phyloP scores from a whole-genome alignment of 2,113 vertebrate genomes.

The Anas platyrhynchos region DNA sequence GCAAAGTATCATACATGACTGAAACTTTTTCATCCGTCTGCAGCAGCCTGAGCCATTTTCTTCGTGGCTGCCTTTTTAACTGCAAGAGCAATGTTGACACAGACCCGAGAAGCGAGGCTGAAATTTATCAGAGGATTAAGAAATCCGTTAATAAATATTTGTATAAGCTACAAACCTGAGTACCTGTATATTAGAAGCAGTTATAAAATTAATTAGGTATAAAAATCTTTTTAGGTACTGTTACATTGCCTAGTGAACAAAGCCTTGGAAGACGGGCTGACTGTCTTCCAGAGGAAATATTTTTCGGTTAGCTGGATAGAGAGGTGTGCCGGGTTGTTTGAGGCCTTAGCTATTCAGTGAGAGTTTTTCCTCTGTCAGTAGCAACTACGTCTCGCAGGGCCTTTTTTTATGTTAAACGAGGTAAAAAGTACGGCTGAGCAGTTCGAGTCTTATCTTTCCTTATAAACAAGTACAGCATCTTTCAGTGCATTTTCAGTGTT shows the following conservation, averaged over 20 bases:
- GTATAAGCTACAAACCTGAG: not conserved
- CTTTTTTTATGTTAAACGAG: constrained; percentile 13
- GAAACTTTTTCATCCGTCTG: constrained; percentile 67
- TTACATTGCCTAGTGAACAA: not conserved
- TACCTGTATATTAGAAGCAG: not conserved
- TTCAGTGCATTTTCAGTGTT: constrained; percentile 36
- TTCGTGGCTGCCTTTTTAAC: not conserved
- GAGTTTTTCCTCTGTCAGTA: not conserved
- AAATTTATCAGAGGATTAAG: constrained; percentile 34
- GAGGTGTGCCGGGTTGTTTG: not conserved
- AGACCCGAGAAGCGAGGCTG: not conserved
- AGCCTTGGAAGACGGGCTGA: not conserved
- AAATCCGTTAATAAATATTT: constrained; percentile 55
- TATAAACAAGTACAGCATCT: not conserved
- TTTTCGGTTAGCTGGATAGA: not conserved
- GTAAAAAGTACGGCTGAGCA: not conserved
- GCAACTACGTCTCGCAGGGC: not conserved
- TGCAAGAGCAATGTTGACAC: not conserved
- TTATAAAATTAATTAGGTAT: not conserved
- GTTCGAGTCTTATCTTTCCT: constrained; percentile 4
- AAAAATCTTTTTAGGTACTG: not conserved
- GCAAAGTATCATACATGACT: constrained; percentile 12
- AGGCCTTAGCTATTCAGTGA: not conserved
- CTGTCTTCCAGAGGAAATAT: not conserved
- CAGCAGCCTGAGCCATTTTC: constrained; percentile 43